Base-by-base conservation (phyloP, 2,113 vertebrate species). In the Rallus limicola region DNA sequence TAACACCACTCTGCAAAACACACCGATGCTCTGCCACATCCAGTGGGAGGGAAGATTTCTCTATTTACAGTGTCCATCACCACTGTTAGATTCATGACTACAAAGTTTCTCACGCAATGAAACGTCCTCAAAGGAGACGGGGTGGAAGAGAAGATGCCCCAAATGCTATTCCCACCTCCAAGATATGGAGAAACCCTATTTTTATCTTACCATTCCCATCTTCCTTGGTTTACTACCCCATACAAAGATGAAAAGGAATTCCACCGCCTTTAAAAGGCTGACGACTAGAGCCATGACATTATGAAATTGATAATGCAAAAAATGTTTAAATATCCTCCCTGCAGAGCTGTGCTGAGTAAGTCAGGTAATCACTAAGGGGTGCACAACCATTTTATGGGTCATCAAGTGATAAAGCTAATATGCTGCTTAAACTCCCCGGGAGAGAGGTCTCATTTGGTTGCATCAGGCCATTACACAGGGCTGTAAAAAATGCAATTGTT, bases 351-450 rank as follows among this genome's bases (percentile, higher is more conserved):
- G 96, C 94, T 78, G 96, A 88, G 95, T 95, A 97, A 97, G 96
- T 91, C 97, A 97, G 97, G 97, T 97, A 97, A 96, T 98, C 97
- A 97, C 92, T 97, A 98, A 98, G 95, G 96, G 96, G 93, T 96
- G 89, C 85, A 86, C 85, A 92, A 89, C 93, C 94, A 93, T 95
- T 98, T 97, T 98, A 97, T 95, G 97, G 94, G 95, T 98, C 95
- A 95, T 97, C 95, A 95, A 97, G 91, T 86, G 86, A 94, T 97
- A 97, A 97, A 96, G 92, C 50, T 86, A 90, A 92, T 88, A 78
- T 91, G 92, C 88, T 96, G 86, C 79, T 85, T 97, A 96, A 96
- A 94, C 78, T 94, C 63, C 91, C 87, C 7, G 2, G 92, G 92
- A 96, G 95, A 88, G 86, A 94, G 94, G 89, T 93, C 72, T 53